phyloP scores from a whole-genome alignment of 2,888 invertebrate genomes.

The Mythimna ferrago region DNA sequence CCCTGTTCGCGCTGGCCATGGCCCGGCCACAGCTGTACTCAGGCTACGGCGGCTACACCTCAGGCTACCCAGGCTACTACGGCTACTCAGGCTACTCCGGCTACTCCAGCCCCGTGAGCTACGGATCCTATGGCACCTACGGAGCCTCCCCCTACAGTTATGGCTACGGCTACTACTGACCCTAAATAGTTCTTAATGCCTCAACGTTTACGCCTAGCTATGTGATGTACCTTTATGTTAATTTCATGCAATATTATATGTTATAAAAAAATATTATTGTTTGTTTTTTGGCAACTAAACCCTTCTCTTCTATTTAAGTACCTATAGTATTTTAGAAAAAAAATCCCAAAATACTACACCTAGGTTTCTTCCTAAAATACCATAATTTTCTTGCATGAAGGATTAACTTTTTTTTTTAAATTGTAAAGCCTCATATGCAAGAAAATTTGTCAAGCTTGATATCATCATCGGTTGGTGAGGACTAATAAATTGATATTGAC shows the following conservation, averaged over 20 bases:
- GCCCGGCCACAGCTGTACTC: constrained; percentile 86
- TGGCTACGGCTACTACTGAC: constrained; percentile 82
- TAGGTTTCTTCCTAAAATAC: too few relatives aligned
- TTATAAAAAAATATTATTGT: constrained; percentile 2
- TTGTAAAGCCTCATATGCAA: neutral
- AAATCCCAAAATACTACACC: too few relatives aligned
- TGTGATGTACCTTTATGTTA: constrained; percentile 55
- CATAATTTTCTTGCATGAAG: too few relatives aligned
- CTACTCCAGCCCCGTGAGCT: constrained; percentile 79
- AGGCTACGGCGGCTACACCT: constrained; percentile 77
- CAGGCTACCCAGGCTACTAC: constrained; percentile 79
- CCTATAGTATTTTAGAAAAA: neutral
- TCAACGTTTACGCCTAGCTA: constrained; percentile 48
- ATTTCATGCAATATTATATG: constrained; percentile 60
- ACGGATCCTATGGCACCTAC: constrained; percentile 79
- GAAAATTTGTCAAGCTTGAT: neutral
- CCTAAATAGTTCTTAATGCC: constrained; percentile 29
- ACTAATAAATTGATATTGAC: neutral
- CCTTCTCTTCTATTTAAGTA: neutral
- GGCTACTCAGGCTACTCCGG: constrained; percentile 84
- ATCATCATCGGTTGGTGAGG: too few relatives aligned
- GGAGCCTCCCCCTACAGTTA: constrained; percentile 80
- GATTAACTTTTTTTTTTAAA: too few relatives aligned
- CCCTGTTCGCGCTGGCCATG: constrained; percentile 84
- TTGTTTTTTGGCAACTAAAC: neutral